Evolutionary conservation across 1,140 invertebrate species (phyloP).

Genomic region (Phocides pigmalion): DNA sequence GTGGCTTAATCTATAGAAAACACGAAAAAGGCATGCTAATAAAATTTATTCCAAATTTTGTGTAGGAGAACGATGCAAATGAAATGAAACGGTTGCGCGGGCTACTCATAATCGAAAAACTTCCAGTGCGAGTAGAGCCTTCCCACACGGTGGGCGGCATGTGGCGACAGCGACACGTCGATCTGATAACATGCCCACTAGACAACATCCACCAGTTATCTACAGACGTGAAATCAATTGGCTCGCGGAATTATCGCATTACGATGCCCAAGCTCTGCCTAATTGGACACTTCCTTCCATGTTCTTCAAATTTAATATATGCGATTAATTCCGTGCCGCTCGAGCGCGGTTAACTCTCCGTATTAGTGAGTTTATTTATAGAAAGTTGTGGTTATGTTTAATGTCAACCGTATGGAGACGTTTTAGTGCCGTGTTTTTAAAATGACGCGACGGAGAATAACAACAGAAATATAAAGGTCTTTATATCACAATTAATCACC

Average conservation of each 20-base stretch:
- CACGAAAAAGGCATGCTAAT: slow-evolving; percentile 51
- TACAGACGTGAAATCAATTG: slow-evolving; percentile 78
- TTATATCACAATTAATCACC: slow-evolving; percentile 81
- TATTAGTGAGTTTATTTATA: slow-evolving; percentile 42
- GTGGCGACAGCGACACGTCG: slow-evolving; percentile 67
- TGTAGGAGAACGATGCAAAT: slow-evolving; percentile 44
- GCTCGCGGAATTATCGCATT: slow-evolving; percentile 80
- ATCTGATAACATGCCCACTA: slow-evolving; percentile 73
- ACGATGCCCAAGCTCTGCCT: slow-evolving; percentile 68
- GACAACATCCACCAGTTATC: slow-evolving; percentile 79
- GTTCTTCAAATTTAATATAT: slow-evolving; percentile 54
- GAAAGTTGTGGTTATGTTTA: slow-evolving; percentile 51
- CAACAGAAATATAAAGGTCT: slow-evolving; percentile 76
- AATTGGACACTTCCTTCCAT: slow-evolving; percentile 77
- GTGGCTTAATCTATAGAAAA: slow-evolving; percentile 60
- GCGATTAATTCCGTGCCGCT: slow-evolving; percentile 24
- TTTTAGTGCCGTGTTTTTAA: slow-evolving; percentile 63
- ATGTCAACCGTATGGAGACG: slow-evolving; percentile 56
- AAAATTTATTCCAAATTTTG: slow-evolving; percentile 46
- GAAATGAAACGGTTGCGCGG: slow-evolving; percentile 41
- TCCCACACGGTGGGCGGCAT: slow-evolving; percentile 70
- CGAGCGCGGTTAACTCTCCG: slow-evolving; percentile 14
- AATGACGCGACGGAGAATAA: slow-evolving; percentile 69
- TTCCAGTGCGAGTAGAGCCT: slow-evolving; percentile 45
- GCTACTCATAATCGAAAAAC: slow-evolving; percentile 44